Evolutionary conservation across 1,140 invertebrate genomes (phyloP).

Genomic region (Musca vetustissima): DNA sequence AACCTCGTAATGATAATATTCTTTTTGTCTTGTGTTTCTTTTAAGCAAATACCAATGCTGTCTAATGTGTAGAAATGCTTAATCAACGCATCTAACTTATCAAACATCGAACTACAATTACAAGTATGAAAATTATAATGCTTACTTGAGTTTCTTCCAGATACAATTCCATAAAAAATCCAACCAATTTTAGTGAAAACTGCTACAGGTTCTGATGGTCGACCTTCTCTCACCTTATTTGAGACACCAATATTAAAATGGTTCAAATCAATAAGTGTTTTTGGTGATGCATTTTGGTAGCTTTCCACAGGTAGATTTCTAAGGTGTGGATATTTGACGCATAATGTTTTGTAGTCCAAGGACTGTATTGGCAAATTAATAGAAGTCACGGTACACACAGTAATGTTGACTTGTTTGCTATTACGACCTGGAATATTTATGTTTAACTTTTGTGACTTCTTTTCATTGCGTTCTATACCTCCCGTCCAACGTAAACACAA

Average conservation of each 20-base stretch:
- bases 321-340: background rate
- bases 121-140: no score
- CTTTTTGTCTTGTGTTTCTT: background rate
- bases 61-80: background rate
- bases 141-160: background rate
- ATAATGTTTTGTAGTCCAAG: background rate
- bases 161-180: background rate
- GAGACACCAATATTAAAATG: background rate
- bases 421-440: background rate
- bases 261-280: background rate
- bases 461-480: background rate
- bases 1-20: background rate
- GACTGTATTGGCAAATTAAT: background rate
- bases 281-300: background rate
- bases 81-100: background rate
- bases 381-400: background rate
- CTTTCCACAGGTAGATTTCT: background rate
- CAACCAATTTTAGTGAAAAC: background rate
- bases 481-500: background rate
- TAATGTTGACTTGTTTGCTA: background rate
- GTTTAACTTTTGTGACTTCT: background rate
- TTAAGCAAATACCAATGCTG: background rate
- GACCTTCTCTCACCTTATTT: background rate
- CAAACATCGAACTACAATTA: background rate
- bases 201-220: background rate